These are phyloP conservation scores for Pachypsylla venusta DNA, from an alignment of 1,140 invertebrate genomes.

Conservation along the genomic window DNA sequence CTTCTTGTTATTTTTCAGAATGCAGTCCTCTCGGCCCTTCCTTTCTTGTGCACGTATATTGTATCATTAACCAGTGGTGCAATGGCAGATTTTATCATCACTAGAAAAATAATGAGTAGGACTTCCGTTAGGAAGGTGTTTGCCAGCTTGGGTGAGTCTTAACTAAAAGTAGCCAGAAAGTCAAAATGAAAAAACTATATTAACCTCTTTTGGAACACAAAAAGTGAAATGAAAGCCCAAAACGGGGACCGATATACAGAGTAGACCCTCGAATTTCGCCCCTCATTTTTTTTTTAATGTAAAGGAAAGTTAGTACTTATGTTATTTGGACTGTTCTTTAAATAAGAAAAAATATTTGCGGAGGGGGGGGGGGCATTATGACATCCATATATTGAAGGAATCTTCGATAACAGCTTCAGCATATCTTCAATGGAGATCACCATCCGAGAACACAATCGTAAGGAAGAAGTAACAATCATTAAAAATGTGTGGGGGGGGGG, in stretches of 20 bases:
- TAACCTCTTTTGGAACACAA: not conserved
- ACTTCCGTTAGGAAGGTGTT: conserved; percentile 45
- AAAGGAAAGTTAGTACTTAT: too few species aligned
- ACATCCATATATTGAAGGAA: too few species aligned
- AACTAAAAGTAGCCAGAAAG: conserved; percentile 10
- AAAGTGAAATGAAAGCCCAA: not conserved
- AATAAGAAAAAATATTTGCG: too few species aligned
- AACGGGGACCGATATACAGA: not conserved
- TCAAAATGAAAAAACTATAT: not conserved
- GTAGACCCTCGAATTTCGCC: too few species aligned
- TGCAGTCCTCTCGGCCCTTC: conserved; percentile 40
- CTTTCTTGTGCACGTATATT: conserved; percentile 47
- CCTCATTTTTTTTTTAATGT: too few species aligned
- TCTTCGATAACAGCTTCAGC: too few species aligned
- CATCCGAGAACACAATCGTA: too few species aligned
- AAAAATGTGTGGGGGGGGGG: too few species aligned
- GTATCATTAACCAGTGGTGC: conserved; percentile 39
- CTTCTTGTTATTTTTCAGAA: conserved; percentile 28
- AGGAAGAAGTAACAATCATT: too few species aligned
- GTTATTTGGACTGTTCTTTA: too few species aligned
- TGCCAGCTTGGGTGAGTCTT: conserved; percentile 38
- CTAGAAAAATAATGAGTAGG: conserved; percentile 34
- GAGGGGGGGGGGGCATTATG: too few species aligned
- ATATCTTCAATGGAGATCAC: too few species aligned
- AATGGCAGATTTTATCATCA: conserved; percentile 42